Evolutionary conservation across 2,113 vertebrate genomes (phyloP), one percentile per base, ranked within the genome.

Genomic region (Ranitomeya variabilis): DNA sequence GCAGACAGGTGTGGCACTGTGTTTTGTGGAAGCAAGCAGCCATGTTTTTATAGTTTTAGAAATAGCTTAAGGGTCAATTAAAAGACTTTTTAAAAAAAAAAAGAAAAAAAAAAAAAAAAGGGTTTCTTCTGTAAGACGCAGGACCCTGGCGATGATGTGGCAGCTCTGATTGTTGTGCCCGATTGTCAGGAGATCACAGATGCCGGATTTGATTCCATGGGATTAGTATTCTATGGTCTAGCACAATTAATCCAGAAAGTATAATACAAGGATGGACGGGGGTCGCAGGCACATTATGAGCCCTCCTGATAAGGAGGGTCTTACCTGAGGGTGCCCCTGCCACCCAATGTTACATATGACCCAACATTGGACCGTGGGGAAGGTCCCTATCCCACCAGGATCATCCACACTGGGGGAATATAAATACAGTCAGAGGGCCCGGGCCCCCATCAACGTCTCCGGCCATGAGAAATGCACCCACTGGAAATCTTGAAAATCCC

Each of bases 391-490:
- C 64, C 64, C 26, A 26, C 12, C 45, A 11, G 59, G 15, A 83
- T 66, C 15, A n/a, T 83, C 31, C 59, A 64, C 26, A 82, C 45
- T 18, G 10, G 57, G 57, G 52, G 21, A 9, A 9, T n/a, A 23
- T 9, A 80, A 87, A 87, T 81, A 81, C 86, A 80, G 78, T n/a
- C 31, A 26, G 15, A 55, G 78, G 7, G 37, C 16, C 52, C 37
- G 60, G 51, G 4, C 51, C 21, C 10, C 15, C 62, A 2, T 37
- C 64, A 77, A 52, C 0, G 23, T 62, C 54, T 31, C 3, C 19
- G 79, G 45, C 23, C 67, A 78, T 54, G 74, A 52, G 74, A 19
- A 13, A 80, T 66, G 26, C 45, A 77, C 26, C 21, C n/a, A 76
- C 37, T 31, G 51, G 18, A 31, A 52, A 54, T 86, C 57, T 26